Evolutionary conservation across 2,888 invertebrate species (phyloP).

Genomic region (Acrobasis repandana): DNA sequence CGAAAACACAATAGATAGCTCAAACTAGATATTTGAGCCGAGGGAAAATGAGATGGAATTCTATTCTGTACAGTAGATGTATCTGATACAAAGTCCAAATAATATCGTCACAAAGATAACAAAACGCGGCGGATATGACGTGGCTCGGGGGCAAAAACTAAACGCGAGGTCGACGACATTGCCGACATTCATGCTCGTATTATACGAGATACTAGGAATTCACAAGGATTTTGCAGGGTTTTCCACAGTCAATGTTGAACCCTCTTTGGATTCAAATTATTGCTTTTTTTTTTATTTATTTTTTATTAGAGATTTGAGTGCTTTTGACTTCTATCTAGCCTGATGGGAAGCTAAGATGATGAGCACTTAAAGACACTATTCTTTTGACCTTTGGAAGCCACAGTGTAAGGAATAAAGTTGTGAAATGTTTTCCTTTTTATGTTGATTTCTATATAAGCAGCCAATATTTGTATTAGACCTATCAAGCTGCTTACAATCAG

Average conservation of each 20-base stretch:
- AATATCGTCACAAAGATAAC: neutral
- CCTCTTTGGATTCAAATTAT: no score
- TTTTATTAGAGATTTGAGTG: no score
- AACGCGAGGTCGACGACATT: constrained; percentile 1
- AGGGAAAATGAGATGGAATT: constrained; percentile 1
- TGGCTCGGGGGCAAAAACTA: constrained; percentile 1
- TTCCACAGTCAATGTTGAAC: neutral
- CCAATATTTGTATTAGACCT: no score
- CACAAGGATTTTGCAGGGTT: neutral
- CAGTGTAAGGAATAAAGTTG: no score
- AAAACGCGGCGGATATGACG: constrained; percentile 2
- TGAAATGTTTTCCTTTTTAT: no score
- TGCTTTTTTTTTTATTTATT: no score
- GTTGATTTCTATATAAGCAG: no score
- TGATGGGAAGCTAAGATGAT: no score
- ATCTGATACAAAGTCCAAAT: neutral
- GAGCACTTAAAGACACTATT: no score
- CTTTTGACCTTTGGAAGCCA: no score
- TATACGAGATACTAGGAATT: neutral
- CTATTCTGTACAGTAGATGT: neutral
- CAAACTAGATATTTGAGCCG: neutral
- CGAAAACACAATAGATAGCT: neutral
- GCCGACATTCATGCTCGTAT: neutral
- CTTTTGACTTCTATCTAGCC: no score
- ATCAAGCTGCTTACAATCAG: no score